Evolutionary conservation across 2,888 invertebrate genomes (phyloP), one percentile per base, ranked within the genome.

Genomic region (Leucophenga maculata): DNA sequence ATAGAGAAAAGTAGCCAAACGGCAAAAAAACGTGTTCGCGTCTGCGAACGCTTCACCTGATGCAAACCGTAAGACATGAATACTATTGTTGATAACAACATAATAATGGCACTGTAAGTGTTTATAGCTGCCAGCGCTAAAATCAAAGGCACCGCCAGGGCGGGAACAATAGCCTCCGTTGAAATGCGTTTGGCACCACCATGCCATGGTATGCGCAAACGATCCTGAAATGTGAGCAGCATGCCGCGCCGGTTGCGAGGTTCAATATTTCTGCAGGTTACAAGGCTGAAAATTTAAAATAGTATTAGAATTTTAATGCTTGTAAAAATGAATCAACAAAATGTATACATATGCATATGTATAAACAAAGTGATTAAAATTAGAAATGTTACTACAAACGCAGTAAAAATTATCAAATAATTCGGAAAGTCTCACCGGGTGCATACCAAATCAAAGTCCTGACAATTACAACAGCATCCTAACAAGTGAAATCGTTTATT

Each of bases 1-100:
- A 92, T 90, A 11, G 95, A 94, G 57, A 92, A 92, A 54, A 93
- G 83, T 0, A 93, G 91, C 95, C 95, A 95, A 75, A 93, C 91
- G 72, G 92, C 90, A 86, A 95, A 95, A 86, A 95, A 95, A 81
- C 92, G 92, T 1, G 94, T 93, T 71, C 92, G 83, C 0, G 85
- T 79, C 2, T 79, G 90, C 11, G 74, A 80, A 0, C 80, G 79
- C 54, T 82, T 81, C 0, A 86, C 79, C 64, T 85, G 73, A 50
- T 81, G 78, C 69, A 86, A 75, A 0, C 82, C 80, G 75, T 87
- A 86, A 0, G 76, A 72, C 48, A 85, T 77, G 57, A 87, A 85
- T 31, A 81, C 73, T 31, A 82, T 74, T 18, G 82, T 72, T 4
- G 85, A 75, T 1, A 87, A 71, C 77, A 85, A 84, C 52, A 89